Percentiles rank a stretch among this genome's conserved stretches.
Evolutionary conservation across 2,113 vertebrate genomes (phyloP).

Genomic region (Argyrosomus japonicus): DNA sequence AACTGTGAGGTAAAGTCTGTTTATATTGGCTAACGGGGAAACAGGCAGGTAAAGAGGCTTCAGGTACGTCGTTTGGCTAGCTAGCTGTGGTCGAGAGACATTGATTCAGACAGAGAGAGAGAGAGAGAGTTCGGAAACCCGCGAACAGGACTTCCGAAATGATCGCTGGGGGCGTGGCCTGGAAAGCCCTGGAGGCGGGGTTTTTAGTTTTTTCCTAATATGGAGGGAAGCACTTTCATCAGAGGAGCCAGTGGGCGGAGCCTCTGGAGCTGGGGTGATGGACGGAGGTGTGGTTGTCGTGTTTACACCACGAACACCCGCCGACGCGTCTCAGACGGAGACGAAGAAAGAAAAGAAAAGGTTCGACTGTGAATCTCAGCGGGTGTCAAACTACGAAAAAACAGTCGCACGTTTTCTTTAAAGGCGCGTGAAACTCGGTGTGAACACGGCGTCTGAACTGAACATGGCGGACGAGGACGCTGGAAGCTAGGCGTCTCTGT

Average conservation of each 20-base stretch:
- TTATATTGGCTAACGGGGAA: neutral
- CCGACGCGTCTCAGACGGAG: neutral
- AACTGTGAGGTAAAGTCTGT: neutral
- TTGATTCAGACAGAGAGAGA: slow-evolving; percentile 10
- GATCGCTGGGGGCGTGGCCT: slow-evolving; percentile 42
- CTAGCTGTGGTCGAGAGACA: slow-evolving; percentile 39
- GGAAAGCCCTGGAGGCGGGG: slow-evolving; percentile 54
- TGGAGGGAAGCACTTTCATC: slow-evolving; percentile 87
- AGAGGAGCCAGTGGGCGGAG: slow-evolving; percentile 77
- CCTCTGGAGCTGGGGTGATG: slow-evolving; percentile 70
- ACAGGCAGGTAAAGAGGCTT: slow-evolving; percentile 18
- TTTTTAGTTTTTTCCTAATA: slow-evolving; percentile 56
- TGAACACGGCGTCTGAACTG: slow-evolving; percentile 24
- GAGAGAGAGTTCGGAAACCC: slow-evolving; percentile 26
- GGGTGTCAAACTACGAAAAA: neutral
- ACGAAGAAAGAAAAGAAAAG: neutral
- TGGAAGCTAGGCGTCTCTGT: slow-evolving; percentile 21
- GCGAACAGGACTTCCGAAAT: slow-evolving; percentile 36
- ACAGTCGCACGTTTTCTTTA: neutral
- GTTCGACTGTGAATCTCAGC: neutral
- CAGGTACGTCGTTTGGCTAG: neutral
- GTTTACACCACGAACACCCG: slow-evolving; percentile 22
- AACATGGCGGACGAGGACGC: slow-evolving; percentile 18
- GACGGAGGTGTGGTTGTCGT: slow-evolving; percentile 25
- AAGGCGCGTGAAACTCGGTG: neutral